phyloP scores from a whole-genome alignment of 2,888 invertebrate genomes.

The Vanessa cardui region DNA sequence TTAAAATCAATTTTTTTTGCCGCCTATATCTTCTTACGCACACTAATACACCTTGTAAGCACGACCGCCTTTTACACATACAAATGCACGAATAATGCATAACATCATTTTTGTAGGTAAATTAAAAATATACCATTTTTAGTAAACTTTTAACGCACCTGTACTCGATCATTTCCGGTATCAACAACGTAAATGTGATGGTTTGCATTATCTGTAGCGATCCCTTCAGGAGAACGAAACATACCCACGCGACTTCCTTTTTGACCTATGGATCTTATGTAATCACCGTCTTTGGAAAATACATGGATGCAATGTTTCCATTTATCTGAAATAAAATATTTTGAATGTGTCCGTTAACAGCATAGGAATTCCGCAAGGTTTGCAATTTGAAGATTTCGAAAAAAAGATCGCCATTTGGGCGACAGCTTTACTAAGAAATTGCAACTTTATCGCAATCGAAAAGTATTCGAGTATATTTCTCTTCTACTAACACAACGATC shows the following conservation, averaged over 20 bases:
- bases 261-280: constrained; percentile 83
- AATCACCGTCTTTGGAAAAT: constrained; percentile 85
- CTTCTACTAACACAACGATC: too few relatives aligned
- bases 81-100: too few relatives aligned
- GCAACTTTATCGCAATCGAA: too few relatives aligned
- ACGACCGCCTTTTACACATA: too few relatives aligned
- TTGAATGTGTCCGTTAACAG: background rate
- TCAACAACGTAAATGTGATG: constrained; percentile 88
- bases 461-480: too few relatives aligned
- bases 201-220: constrained; percentile 81
- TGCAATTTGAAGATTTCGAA: too few relatives aligned
- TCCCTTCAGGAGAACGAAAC: constrained; percentile 89
- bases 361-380: too few relatives aligned
- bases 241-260: constrained; percentile 85
- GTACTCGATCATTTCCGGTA: constrained; percentile 89
- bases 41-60: too few relatives aligned
- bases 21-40: too few relatives aligned
- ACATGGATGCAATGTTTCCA: constrained; percentile 88
- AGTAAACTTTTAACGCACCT: constrained; percentile 57
- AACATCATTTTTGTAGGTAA: background rate
- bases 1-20: too few relatives aligned
- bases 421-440: too few relatives aligned
- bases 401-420: too few relatives aligned
- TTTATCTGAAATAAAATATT: constrained; percentile 75
- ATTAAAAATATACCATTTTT: background rate